Conservation (phyloP, 1,140 invertebrate genomes). For the Manduca sexta region DNA sequence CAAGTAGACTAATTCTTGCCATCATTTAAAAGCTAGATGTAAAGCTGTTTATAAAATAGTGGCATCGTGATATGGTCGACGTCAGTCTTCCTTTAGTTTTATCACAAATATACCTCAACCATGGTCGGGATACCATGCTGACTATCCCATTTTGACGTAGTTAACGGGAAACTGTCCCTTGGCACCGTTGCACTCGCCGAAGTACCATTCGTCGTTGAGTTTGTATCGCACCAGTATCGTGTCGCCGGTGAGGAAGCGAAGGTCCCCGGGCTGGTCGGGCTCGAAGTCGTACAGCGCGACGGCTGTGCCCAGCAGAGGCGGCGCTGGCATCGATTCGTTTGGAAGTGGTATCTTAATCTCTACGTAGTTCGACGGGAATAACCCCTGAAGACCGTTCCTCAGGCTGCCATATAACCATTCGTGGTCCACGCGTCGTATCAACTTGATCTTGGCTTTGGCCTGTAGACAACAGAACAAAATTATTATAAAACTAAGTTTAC, state of each 20-base stretch:
- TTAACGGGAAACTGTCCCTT: constrained; percentile 87
- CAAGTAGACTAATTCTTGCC: not conserved
- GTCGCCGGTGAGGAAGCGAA: constrained; percentile 74
- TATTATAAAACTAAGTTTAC: no score
- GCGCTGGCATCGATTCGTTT: constrained; percentile 28
- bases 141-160: constrained; percentile 78
- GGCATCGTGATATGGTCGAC: constrained; percentile 19
- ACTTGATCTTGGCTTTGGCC: constrained; percentile 80
- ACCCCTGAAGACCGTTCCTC: constrained; percentile 78
- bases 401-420: constrained; percentile 86
- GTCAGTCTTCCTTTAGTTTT: constrained; percentile 25
- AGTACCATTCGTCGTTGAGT: constrained; percentile 88
- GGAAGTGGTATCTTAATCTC: constrained; percentile 82
- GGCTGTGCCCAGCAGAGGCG: constrained; percentile 31
- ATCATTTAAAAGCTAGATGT: not conserved
- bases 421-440: constrained; percentile 80
- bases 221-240: constrained; percentile 80
- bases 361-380: constrained; percentile 88
- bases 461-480: constrained; percentile 51
- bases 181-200: constrained; percentile 79
- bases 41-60: constrained; percentile 10
- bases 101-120: constrained; percentile 4
- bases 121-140: constrained; percentile 1
- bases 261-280: constrained; percentile 61
- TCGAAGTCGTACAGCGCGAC: constrained; percentile 71